phyloP scores from a whole-genome alignment of 92 coral and sea anemone genomes.

The Hydrozoanthus gracilis region DNA sequence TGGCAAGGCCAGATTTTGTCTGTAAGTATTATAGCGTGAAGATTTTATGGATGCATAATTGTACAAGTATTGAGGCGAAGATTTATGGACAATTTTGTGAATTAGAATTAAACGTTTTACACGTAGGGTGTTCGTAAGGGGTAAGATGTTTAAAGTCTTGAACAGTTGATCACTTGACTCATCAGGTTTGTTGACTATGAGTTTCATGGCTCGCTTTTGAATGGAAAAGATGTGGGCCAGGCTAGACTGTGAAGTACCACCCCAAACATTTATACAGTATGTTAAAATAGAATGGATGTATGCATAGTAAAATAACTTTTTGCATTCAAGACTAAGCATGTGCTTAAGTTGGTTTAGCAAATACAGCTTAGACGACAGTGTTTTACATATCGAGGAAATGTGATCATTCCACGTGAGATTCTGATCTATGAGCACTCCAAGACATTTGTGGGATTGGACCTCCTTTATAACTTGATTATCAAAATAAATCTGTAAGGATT shows the following conservation, averaged over 20 bases:
- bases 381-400: constrained; percentile 35
- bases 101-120: constrained; percentile 2
- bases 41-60: neutral
- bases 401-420: constrained; percentile 47
- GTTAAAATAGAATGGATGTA: constrained; percentile 46
- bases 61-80: constrained; percentile 24
- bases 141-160: constrained; percentile 18
- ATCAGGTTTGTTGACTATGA: constrained; percentile 10
- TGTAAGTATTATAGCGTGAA: constrained; percentile 21
- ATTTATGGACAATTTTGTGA: constrained; percentile 21
- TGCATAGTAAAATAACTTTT: constrained; percentile 42
- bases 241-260: constrained; percentile 48
- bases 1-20: constrained; percentile 13
- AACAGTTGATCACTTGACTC: constrained; percentile 20
- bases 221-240: constrained; percentile 15
- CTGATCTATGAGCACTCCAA: constrained; percentile 44
- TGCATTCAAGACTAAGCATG: constrained; percentile 17
- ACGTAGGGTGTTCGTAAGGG: constrained; percentile 18
- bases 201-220: constrained; percentile 24
- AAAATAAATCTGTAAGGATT: constrained; percentile 7
- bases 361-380: constrained; percentile 35
- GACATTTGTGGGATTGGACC: constrained; percentile 34
- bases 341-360: constrained; percentile 49
- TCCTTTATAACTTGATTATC: constrained; percentile 22
- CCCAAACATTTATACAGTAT: constrained; percentile 53